These are phyloP conservation scores for Scophthalmus maximus DNA, from an alignment of 2,113 vertebrate species.

Conservation along the genomic window DNA sequence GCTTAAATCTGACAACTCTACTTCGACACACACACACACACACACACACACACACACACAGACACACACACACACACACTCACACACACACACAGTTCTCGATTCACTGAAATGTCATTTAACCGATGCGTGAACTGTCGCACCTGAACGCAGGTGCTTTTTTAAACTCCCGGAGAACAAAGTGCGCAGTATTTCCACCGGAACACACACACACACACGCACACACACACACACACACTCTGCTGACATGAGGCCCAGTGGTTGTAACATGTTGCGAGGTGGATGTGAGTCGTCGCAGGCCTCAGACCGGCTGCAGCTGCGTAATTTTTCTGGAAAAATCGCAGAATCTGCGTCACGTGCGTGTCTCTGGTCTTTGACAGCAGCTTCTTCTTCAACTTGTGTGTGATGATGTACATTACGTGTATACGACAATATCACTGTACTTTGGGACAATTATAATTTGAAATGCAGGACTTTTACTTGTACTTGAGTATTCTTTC, in stretches of 20 bases:
- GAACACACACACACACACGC: background rate
- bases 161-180: background rate
- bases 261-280: background rate
- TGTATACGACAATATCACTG: too few relatives aligned
- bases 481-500: too few relatives aligned
- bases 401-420: too few relatives aligned
- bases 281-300: background rate
- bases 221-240: background rate
- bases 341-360: too few relatives aligned
- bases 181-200: background rate
- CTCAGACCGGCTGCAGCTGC: background rate
- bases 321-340: background rate
- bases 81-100: background rate
- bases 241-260: background rate
- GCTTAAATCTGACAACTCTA: slow-evolving; percentile 21
- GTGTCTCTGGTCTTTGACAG: too few relatives aligned
- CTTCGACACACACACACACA: slow-evolving; percentile 4
- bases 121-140: background rate
- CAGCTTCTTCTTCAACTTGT: too few relatives aligned
- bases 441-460: too few relatives aligned
- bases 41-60: background rate
- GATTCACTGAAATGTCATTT: background rate
- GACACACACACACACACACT: background rate
- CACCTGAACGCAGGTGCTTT: background rate
- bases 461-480: too few relatives aligned